These are phyloP conservation scores for Azemiops feae DNA, from an alignment of 2,113 vertebrate species.

Conservation along the genomic window DNA sequence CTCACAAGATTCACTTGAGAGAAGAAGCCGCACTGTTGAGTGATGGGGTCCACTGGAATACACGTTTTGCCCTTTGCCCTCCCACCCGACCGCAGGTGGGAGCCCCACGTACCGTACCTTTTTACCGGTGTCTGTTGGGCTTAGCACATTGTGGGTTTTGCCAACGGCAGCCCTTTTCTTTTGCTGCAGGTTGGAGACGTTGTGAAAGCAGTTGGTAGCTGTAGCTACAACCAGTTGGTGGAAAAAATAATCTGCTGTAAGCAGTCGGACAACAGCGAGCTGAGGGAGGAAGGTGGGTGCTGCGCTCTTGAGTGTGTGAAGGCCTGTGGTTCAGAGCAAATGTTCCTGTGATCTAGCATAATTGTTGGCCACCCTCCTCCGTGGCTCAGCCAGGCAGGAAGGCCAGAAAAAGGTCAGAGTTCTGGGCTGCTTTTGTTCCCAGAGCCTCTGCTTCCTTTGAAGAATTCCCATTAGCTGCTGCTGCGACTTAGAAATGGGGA, in stretches of 20 bases:
- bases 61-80: background rate
- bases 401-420: background rate
- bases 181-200: slow-evolving; percentile 86
- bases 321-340: background rate
- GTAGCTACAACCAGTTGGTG: slow-evolving; percentile 98
- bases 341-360: background rate
- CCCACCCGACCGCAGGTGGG: background rate
- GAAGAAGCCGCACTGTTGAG: background rate
- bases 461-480: background rate
- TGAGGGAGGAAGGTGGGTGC: slow-evolving; percentile 92
- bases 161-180: background rate
- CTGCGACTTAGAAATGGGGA: background rate
- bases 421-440: too few relatives aligned
- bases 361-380: background rate
- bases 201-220: slow-evolving; percentile 95
- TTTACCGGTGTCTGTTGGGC: background rate
- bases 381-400: background rate
- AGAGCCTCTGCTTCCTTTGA: background rate
- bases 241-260: slow-evolving; percentile 99
- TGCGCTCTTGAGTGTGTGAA: background rate
- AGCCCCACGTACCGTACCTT: background rate
- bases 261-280: slow-evolving; percentile 92
- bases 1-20: background rate
- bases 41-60: background rate
- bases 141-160: background rate